Percentiles rank a stretch among this genome's conserved stretches.
Conservation (phyloP, 2,113 vertebrate species). For the Mormoops blainvillei region DNA sequence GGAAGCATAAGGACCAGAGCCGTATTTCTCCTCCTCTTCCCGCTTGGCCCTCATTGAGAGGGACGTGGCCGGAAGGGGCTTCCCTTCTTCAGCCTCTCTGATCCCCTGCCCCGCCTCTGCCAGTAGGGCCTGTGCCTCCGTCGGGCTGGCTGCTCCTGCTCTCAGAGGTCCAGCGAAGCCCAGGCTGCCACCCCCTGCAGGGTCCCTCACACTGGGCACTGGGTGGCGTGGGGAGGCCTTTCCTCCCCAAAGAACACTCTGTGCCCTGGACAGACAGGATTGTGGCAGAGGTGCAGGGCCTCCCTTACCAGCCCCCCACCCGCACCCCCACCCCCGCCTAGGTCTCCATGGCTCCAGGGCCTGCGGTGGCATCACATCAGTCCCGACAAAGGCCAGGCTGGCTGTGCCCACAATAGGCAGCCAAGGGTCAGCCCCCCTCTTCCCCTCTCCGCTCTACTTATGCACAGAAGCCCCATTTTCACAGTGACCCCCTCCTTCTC, state of each 20-base stretch:
- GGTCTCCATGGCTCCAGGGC: background rate
- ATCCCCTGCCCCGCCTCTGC: background rate
- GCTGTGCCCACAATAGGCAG: background rate
- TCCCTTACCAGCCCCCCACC: too few relatives aligned
- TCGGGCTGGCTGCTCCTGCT: background rate
- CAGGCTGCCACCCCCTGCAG: accelerated
- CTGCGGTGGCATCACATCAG: background rate
- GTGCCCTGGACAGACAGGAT: background rate
- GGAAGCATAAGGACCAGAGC: background rate
- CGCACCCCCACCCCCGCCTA: background rate
- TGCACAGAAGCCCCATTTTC: background rate
- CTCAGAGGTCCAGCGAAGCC: background rate
- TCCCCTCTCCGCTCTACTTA: background rate
- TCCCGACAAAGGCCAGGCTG: background rate
- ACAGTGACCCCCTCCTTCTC: background rate
- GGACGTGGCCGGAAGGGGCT: background rate
- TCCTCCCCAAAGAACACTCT: background rate
- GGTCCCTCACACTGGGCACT: background rate
- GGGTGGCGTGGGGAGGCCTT: background rate
- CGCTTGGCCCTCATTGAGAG: background rate
- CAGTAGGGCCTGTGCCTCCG: background rate
- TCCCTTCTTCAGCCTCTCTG: background rate
- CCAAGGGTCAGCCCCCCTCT: background rate
- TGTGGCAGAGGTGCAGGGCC: background rate
- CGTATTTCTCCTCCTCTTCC: background rate